These are phyloP conservation scores for Meloidogyne exigua DNA, from an alignment of 1,140 invertebrate genomes.

Conservation along the genomic window DNA sequence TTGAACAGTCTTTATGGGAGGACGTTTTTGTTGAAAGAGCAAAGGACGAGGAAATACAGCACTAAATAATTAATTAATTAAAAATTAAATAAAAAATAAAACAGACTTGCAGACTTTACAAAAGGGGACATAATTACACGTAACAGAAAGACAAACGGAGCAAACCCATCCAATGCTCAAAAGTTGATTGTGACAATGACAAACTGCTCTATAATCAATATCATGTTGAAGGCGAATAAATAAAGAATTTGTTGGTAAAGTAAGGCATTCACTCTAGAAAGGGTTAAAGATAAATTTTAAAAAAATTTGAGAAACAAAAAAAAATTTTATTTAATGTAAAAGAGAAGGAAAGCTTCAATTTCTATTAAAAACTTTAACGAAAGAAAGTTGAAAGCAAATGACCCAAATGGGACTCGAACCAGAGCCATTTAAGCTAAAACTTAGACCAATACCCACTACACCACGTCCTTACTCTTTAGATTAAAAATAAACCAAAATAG, in stretches of 20 bases:
- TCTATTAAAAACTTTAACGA: too few species aligned
- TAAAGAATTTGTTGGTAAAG: neutral
- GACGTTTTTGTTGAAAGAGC: constrained; percentile 3
- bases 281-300: neutral
- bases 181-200: constrained; percentile 45
- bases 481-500: constrained; percentile 38
- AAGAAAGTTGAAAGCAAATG: too few species aligned
- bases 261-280: constrained; percentile 33
- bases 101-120: constrained; percentile 94
- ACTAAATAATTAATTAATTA: neutral
- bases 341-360: too few species aligned
- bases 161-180: constrained; percentile 44
- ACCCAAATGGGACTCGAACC: too few species aligned
- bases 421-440: too few species aligned
- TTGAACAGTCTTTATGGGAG: neutral
- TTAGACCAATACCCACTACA: too few species aligned
- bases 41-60: constrained; percentile 25
- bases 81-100: constrained; percentile 34
- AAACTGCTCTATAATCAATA: constrained; percentile 39
- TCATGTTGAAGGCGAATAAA: neutral
- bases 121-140: constrained; percentile 93
- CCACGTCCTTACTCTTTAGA: neutral
- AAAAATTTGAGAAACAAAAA: neutral
- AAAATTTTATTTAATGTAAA: too few species aligned
- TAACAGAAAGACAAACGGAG: constrained; percentile 92